Base-by-base conservation (phyloP, 2,113 vertebrate genomes). In the Phyllostomus discolor region DNA sequence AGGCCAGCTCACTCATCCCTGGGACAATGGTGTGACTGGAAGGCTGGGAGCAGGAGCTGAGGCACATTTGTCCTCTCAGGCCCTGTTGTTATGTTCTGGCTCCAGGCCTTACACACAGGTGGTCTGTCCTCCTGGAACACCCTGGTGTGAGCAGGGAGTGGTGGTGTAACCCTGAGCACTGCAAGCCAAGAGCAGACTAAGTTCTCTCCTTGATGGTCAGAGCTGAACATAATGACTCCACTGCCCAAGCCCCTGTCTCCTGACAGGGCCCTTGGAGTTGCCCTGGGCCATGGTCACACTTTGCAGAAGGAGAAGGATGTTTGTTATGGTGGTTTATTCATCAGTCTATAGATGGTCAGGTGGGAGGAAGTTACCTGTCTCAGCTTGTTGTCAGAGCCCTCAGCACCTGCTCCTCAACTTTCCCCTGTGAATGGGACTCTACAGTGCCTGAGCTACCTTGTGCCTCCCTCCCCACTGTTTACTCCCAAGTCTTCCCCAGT, bases 171-270 rank as follows among this genome's bases (percentile, higher is more conserved):
- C 33, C 24, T 7, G n/a, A 90, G 33, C 33, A 89, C 10, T 16
- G 1, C 15, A 35, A 17, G 24, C 26, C 33, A 3, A 20, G 35
- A 5, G n/a, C 0, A 16, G 48, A 26, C 22, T 4, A 54, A n/a
- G 9, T 50, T 33, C 5, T 24, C 5, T 52, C 46, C 31, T 3
- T 92, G 26, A 31, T 69, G 48, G 15, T 38, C 48, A 69, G 82
- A 28, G 35, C 28, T 5, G 20, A 76, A 26, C 9, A 22, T 48
- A 46, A 38, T 78, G 64, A 41, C 19, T 62, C 17, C 52, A 19
- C 0, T 10, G 41, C 50, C 50, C 72, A 35, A 38, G 6, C 14
- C 15, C 9, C 16, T 46, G 26, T 15, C 12, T 73, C 43, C 35
- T 81, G 38, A 52, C 33, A 80, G 10, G 38, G 4, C 33, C 38